Evolutionary conservation across 2,888 invertebrate genomes (phyloP), one percentile per base, ranked within the genome.

Genomic region (Abscondita cerata): DNA sequence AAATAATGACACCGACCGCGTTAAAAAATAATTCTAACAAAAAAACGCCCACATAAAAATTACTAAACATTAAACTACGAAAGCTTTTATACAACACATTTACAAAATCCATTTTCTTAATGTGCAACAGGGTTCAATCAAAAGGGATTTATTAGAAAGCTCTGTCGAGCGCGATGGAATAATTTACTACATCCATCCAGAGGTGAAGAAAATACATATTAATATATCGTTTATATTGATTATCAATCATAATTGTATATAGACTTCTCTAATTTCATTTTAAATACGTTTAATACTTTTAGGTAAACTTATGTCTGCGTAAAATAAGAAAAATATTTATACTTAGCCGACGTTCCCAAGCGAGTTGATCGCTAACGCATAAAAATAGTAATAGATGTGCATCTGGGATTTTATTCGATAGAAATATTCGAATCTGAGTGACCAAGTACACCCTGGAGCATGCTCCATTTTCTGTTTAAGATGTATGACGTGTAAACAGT

Each of bases 201-300:
- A 75, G 74, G 76, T 76, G 75, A 71, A 74, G 76, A 76, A 77
- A 75, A 70, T 69, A 63, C 72, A 71, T 76, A 78, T 77, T 78
- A 78, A 76, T 77, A 77, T 77, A 76, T 76, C 76, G 75, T 78
- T 78, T 78, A 76, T 77, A 78, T 78, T 75, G 78, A 78, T 78
- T 77, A 75, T 76, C 76, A 77, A 78, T 78, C 76, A 77, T 73
- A 69, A 59, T 59, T 56, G 52, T 64, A 51, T 48, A 44, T 44
- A 18, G 6, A 44, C 18, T 8, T 16, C 19, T 11, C 16, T 6
- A 44, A 51, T 51, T 51, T 51, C n/a, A n/a, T n/a, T n/a, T n/a
- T n/a, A n/a, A 34, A 18, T 34, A 34, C 13, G n/a, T n/a, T 11
- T 33, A 51, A 36, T 51, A 36, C 34, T 34, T 25, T 33, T 48